phyloP scores from a whole-genome alignment of 2,888 invertebrate species.

The Eupithecia vulgata region DNA sequence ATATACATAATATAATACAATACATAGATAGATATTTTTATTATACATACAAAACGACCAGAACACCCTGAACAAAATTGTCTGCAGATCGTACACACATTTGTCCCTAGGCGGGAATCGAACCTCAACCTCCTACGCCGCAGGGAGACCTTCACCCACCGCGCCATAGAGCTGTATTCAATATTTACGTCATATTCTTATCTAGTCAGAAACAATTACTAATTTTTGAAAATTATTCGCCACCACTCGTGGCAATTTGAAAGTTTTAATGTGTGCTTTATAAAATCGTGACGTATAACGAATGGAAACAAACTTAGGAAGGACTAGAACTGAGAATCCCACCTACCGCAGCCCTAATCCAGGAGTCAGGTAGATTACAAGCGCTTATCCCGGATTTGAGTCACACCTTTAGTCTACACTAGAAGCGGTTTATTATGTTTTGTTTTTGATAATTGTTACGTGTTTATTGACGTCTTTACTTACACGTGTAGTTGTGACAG shows the following conservation, averaged over 20 bases:
- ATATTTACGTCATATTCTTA: background rate
- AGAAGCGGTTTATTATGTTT: constrained; percentile 15
- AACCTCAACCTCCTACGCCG: too few species aligned
- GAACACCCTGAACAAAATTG: too few species aligned
- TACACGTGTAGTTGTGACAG: constrained; percentile 13
- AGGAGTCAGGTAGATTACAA: constrained; percentile 65
- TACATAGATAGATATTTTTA: too few species aligned
- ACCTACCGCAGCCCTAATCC: constrained; percentile 76
- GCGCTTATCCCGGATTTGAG: constrained; percentile 48
- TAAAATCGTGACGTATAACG: constrained; percentile 37
- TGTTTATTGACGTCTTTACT: constrained; percentile 16
- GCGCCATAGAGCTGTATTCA: background rate
- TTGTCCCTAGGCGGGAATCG: too few species aligned
- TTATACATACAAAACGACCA: too few species aligned
- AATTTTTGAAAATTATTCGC: background rate
- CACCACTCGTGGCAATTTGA: too few species aligned
- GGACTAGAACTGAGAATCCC: constrained; percentile 60
- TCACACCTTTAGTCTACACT: constrained; percentile 17
- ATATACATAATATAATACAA: too few species aligned
- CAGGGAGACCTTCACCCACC: too few species aligned
- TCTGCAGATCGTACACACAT: too few species aligned
- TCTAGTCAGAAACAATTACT: background rate
- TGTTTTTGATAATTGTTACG: constrained; percentile 19
- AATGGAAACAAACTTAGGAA: constrained; percentile 60
- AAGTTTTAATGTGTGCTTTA: background rate